Evolutionary conservation across 2,113 vertebrate species (phyloP).

Genomic region (Pedetes capensis): DNA sequence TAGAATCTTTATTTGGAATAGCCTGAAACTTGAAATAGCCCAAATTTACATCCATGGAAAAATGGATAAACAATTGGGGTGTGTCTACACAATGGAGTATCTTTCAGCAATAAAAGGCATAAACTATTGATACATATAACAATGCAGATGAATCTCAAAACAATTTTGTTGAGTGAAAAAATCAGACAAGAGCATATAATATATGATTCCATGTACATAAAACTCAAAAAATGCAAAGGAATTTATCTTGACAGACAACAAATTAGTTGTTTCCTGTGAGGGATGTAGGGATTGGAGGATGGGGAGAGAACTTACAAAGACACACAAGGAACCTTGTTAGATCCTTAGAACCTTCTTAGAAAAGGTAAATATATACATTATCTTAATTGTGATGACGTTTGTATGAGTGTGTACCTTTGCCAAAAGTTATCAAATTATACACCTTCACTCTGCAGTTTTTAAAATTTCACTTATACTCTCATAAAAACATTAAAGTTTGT

Average conservation of each 20-base stretch:
- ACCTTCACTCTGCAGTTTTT: background rate
- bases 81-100: background rate
- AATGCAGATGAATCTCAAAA: background rate
- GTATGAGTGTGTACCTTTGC: background rate
- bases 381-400: background rate
- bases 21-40: no score
- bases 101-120: background rate
- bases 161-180: background rate
- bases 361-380: background rate
- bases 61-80: background rate
- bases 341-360: background rate
- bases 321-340: no score
- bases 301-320: background rate
- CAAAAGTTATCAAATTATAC: background rate
- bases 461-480: background rate
- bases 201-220: background rate
- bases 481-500: background rate
- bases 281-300: background rate
- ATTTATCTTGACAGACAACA: no score
- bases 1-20: no score
- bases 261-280: background rate
- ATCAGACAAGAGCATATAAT: background rate
- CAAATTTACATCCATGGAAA: no score
- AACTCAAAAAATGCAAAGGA: background rate
- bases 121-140: no score